Conservation (phyloP, 2,888 invertebrate species). For the Rotaria macrura region DNA sequence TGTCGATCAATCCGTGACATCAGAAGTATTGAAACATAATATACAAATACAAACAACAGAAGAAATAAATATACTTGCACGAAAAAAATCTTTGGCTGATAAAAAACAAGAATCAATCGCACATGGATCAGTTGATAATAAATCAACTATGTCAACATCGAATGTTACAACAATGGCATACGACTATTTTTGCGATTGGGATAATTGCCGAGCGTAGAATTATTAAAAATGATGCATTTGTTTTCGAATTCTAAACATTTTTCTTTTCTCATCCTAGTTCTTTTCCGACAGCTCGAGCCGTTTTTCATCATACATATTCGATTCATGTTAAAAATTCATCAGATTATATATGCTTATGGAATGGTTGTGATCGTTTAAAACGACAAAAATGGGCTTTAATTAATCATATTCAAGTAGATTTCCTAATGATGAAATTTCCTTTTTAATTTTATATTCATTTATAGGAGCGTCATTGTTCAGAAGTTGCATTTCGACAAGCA, state of each 20-base stretch:
- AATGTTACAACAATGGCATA: neutral
- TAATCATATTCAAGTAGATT: slow-evolving; percentile 67
- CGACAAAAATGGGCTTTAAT: slow-evolving; percentile 82
- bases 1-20: neutral
- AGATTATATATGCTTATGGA: slow-evolving; percentile 70
- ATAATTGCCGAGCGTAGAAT: slow-evolving; percentile 59
- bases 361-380: slow-evolving; percentile 64
- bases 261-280: slow-evolving; percentile 46
- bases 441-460: slow-evolving; percentile 19
- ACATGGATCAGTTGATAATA: slow-evolving; percentile 16
- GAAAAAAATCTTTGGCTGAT: neutral
- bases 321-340: slow-evolving; percentile 55
- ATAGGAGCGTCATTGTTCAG: slow-evolving; percentile 34
- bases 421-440: neutral
- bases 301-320: slow-evolving; percentile 75
- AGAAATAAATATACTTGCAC: neutral
- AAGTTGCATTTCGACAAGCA: slow-evolving; percentile 27
- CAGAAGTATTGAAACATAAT: neutral
- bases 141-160: neutral
- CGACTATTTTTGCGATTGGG: slow-evolving; percentile 74
- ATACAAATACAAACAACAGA: neutral
- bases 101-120: neutral
- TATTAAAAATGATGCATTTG: too few relatives aligned
- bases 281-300: slow-evolving; percentile 50
- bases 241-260: too few relatives aligned